Conservation (phyloP, 2,797 vertebrate species). For the Podarcis siculus region DNA sequence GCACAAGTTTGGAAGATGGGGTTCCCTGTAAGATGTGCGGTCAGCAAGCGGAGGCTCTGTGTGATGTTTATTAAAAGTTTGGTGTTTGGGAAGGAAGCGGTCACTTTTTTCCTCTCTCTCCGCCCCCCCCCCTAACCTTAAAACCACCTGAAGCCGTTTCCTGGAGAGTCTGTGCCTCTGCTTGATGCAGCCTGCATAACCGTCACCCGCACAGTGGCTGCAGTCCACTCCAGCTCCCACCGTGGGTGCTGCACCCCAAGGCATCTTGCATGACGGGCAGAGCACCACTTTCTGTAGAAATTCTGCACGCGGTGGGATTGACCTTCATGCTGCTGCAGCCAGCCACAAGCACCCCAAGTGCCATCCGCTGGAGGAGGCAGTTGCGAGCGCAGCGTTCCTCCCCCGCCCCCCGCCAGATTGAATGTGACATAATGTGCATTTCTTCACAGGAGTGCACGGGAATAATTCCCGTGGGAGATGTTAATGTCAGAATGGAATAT, state of each 20-base stretch:
- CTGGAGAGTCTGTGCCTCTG: background rate
- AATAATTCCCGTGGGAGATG: background rate
- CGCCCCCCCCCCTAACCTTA: accelerated
- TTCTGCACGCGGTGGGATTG: background rate
- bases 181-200: background rate
- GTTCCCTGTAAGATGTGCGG: background rate
- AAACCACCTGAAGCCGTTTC: background rate
- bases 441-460: background rate
- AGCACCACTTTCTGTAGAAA: no score
- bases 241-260: background rate
- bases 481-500: background rate
- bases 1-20: conserved; percentile 21
- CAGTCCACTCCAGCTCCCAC: no score
- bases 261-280: no score
- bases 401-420: background rate
- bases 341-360: background rate
- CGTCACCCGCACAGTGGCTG: background rate
- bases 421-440: background rate
- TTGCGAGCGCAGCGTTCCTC: background rate
- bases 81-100: accelerated
- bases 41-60: background rate
- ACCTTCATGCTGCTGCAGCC: background rate
- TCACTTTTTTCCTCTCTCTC: accelerated
- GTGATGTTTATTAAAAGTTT: accelerated
- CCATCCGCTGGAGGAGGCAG: background rate